Percentiles rank a stretch among this genome's conserved stretches.
Evolutionary conservation across 2,113 vertebrate genomes (phyloP).

Genomic region (Crotalus horridus): DNA sequence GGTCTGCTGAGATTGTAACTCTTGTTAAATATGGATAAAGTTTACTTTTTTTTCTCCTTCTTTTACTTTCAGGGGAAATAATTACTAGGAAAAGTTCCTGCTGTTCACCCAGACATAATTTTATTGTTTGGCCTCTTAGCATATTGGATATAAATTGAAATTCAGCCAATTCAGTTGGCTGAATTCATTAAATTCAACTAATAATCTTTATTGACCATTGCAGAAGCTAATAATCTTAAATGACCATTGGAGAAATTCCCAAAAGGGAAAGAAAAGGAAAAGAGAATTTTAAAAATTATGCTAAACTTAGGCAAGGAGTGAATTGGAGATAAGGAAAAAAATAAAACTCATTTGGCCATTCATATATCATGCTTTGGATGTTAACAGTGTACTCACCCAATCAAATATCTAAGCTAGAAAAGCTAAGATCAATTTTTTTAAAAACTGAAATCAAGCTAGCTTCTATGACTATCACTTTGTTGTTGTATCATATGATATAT

Average conservation of each 20-base stretch:
- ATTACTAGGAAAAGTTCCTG: background rate
- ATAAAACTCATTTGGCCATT: background rate
- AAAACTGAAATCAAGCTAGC: background rate
- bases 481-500: background rate
- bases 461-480: background rate
- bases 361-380: background rate
- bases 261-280: background rate
- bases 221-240: background rate
- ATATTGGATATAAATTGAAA: background rate
- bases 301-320: background rate
- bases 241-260: background rate
- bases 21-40: background rate
- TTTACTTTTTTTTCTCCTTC: background rate
- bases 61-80: background rate
- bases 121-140: background rate
- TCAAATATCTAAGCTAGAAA: background rate
- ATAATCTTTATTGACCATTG: background rate
- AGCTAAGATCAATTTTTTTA: background rate
- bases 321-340: too few species aligned
- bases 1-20: background rate
- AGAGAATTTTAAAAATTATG: background rate
- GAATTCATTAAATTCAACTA: background rate
- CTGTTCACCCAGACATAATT: background rate
- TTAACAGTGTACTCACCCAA: background rate
- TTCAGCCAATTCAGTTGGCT: background rate